These are phyloP conservation scores for Epinotia bilunana DNA, from an alignment of 2,888 invertebrate species.

Conservation along the genomic window DNA sequence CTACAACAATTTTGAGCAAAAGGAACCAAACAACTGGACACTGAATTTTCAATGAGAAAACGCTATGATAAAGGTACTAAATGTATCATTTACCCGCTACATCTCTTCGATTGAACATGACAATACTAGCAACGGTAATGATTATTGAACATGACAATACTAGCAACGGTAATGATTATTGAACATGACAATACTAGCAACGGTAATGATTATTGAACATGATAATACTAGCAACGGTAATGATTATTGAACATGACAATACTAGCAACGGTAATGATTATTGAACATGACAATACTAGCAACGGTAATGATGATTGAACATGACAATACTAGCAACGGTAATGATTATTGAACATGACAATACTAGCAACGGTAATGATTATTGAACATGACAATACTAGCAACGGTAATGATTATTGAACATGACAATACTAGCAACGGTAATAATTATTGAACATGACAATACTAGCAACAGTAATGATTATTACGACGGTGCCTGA, in stretches of 20 bases:
- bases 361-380: too few species aligned
- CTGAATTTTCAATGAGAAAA: not conserved
- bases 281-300: not conserved
- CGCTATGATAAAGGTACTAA: too few species aligned
- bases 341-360: not conserved
- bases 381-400: not conserved
- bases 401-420: too few species aligned
- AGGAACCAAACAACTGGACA: too few species aligned
- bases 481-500: not conserved
- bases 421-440: not conserved
- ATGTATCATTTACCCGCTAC: too few species aligned
- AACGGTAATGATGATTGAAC: too few species aligned
- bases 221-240: not conserved
- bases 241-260: not conserved
- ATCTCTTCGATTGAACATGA: too few species aligned
- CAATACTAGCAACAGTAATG: not conserved
- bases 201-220: too few species aligned
- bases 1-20: too few species aligned
- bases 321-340: not conserved
- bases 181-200: not conserved
- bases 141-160: not conserved
- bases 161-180: too few species aligned
- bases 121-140: not conserved
- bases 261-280: too few species aligned
- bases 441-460: too few species aligned